Conservation (phyloP, 2,113 vertebrate genomes). For the Neofelis nebulosa region DNA sequence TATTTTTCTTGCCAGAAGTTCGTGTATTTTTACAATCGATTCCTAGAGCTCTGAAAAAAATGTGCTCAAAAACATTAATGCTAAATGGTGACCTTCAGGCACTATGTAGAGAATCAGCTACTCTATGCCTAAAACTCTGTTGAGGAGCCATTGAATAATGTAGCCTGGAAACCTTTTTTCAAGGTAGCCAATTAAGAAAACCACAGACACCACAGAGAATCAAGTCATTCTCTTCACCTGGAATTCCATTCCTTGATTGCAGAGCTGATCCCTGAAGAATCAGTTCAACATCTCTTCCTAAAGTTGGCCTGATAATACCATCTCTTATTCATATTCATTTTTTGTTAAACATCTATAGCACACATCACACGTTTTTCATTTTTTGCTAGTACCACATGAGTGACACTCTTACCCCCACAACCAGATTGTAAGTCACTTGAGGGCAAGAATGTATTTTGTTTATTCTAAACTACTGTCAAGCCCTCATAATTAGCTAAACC, state of each 20-base stretch:
- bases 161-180: not conserved
- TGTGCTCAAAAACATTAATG: not conserved
- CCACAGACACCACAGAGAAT: not conserved
- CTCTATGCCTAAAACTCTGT: not conserved
- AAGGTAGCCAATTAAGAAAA: not conserved
- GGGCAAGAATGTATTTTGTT: not conserved
- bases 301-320: not conserved
- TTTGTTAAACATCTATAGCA: not conserved
- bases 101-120: not conserved
- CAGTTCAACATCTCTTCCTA: not conserved
- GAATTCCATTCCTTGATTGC: not conserved
- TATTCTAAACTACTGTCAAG: not conserved
- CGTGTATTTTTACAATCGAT: not conserved
- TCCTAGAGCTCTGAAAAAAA: not conserved
- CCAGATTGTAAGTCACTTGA: not conserved
- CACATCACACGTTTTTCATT: not conserved
- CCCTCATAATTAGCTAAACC: not conserved
- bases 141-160: not conserved
- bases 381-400: not conserved
- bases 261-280: not conserved
- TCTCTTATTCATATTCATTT: not conserved
- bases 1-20: not conserved
- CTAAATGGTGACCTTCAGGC: not conserved
- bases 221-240: not conserved
- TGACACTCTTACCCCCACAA: not conserved